Evolutionary conservation across 2,888 invertebrate species (phyloP), one percentile per base, ranked within the genome.

Genomic region (Coecobrya sp.): DNA sequence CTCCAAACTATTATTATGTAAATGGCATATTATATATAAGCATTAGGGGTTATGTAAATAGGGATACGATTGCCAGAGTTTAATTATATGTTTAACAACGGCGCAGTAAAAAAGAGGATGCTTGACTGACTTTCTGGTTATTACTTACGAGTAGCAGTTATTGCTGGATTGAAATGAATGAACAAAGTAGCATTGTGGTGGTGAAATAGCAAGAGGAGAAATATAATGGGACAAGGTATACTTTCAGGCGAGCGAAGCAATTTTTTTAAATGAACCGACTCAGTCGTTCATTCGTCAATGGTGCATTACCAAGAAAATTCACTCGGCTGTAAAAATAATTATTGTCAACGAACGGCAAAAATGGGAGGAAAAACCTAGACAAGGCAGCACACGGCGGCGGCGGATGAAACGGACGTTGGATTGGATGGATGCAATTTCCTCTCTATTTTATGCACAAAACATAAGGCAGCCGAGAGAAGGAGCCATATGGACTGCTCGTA

Each of bases 321-420:
- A 59, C 3, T 19, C 59, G n/a, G 59, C 59, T 30, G 36, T 70
- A 70, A 70, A 70, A 70, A 70, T 59, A 59, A 59, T 59, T 59
- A 59, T 59, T 59, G 59, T 59, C 59, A 22, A 59, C 19, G 59
- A 59, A 49, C 49, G 49, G 49, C 49, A 49, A 59, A 59, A 59
- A 36, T n/a, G 36, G n/a, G 13, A n/a, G 19, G 13, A n/a, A 42
- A 73, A 73, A 27, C 11, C 68, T 68, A 30, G 27, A 10, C 68
- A 13, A 22, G 22, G n/a, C n/a, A n/a, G n/a, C n/a, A 36, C 36
- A 36, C 36, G 36, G 36, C 2, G 2, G 36, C n/a, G 7, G 36
- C 36, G 68, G 5, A 49, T n/a, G n/a, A 49, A 49, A 49, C 49
- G 19, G 19, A 59, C n/a, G 59, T 59, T 7, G 36, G 36, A 36